Evolutionary conservation across 2,797 vertebrate genomes (phyloP).

Genomic region (Buceros bicornis): DNA sequence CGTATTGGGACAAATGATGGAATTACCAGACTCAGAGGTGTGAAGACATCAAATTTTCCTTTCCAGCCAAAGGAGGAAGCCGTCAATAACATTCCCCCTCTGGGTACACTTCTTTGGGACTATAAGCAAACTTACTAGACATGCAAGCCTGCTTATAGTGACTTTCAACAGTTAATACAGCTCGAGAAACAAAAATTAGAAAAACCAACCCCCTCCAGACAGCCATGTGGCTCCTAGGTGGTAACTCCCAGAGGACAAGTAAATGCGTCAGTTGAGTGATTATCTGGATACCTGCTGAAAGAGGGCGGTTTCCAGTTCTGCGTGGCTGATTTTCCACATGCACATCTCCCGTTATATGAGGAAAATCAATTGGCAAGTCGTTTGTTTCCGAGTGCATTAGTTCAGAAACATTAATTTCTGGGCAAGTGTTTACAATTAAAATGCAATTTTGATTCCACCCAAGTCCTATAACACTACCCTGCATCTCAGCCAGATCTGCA

Average conservation of each 20-base stretch:
- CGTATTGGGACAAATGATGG: not conserved
- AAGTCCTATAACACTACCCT: not conserved
- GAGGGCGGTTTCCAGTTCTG: not conserved
- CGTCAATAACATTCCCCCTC: not conserved
- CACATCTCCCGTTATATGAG: not conserved
- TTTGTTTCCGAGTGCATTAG: slow-evolving; percentile 46
- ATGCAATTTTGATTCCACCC: slow-evolving; percentile 56
- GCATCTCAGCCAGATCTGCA: not conserved
- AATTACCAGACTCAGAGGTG: not conserved
- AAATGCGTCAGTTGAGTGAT: not conserved
- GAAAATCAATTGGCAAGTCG: slow-evolving; percentile 42
- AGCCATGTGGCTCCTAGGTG: not conserved
- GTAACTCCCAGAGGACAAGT: not conserved
- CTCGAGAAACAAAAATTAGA: not conserved
- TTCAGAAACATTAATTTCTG: slow-evolving; percentile 77
- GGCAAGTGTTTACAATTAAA: slow-evolving; percentile 74
- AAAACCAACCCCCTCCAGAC: not conserved
- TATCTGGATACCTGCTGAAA: slow-evolving; percentile 15
- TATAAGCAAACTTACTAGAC: not conserved
- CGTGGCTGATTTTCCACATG: not conserved
- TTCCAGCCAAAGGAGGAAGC: not conserved
- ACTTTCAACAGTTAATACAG: not conserved
- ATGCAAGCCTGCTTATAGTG: not conserved
- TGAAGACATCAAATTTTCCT: not conserved
- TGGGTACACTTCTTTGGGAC: not conserved